Evolutionary conservation across 2,888 invertebrate genomes (phyloP), one percentile per base, ranked within the genome.

Genomic region (Hydroisotoma schaefferi): DNA sequence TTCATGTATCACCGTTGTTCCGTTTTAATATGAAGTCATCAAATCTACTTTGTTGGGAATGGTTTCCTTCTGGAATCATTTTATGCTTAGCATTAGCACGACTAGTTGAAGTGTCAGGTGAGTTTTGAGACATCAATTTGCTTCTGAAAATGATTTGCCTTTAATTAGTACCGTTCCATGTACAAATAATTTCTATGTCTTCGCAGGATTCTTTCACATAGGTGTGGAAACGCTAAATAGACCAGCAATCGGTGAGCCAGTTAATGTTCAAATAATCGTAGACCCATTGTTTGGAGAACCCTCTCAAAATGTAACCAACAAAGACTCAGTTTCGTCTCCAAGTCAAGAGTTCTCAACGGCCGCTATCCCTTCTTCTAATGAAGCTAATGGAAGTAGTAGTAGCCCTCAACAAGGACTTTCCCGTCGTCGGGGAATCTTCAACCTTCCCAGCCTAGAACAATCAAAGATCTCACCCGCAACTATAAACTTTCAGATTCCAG

Each of bases 401-500:
- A 52, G 5, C 4, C 4, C 5, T 6, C 18, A 5, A 8, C 28
- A 33, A 20, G 62, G 62, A 1, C 55, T 55, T 37, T 55, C 52
- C 26, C 59, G 56, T 20, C 63, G 63, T 18, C 51, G 63, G 20
- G 63, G 59, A 5, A 59, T 63, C 6, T 63, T 63, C 22, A 59
- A 55, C n/a, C 49, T 62, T 18, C 61, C 57, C 12, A 47, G 40
- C 15, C 12, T 18, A 2, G 56, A 56, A 23, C 44, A 28, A 25
- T 28, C 55, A 10, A 38, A 49, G 6, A 26, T 26, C 22, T 54
- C 59, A 28, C 61, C 63, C 20, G 57, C 63, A 27, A 66, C 61
- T 28, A 61, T 66, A 40, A 66, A 61, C 33, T 63, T 66, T 28
- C 66, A 61, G 55, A 40, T 66, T 15, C 66, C 66, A 6, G 63